Conservation (phyloP, 2,797 vertebrate species). For the Melopsittacus undulatus region DNA sequence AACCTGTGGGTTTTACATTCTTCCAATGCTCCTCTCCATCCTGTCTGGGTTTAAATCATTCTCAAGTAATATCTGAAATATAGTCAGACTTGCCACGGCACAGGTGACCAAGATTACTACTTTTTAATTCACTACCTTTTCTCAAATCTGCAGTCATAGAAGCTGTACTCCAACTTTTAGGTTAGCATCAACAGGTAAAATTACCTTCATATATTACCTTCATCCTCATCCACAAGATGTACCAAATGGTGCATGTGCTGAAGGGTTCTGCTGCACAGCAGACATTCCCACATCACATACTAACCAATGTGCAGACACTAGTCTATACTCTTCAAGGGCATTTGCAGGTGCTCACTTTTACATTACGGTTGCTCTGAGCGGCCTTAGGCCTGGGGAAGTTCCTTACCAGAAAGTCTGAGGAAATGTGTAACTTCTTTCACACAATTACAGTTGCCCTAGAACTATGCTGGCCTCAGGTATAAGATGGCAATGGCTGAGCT, state of each 20-base stretch:
- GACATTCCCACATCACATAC: neutral
- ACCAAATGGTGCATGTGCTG: neutral
- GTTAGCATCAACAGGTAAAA: neutral
- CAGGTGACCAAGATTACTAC: neutral
- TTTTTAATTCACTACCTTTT: neutral
- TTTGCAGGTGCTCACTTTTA: neutral
- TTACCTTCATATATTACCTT: neutral
- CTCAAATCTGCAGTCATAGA: neutral
- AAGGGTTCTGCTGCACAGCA: neutral
- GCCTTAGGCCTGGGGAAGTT: neutral
- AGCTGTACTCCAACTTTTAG: neutral
- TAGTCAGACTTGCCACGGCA: neutral
- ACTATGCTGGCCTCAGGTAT: neutral
- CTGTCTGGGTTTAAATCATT: neutral
- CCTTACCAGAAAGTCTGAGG: neutral
- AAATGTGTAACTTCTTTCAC: neutral
- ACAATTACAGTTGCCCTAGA: neutral
- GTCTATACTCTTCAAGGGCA: neutral
- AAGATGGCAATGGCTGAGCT: neutral
- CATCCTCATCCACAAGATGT: neutral
- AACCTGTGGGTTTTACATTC: neutral
- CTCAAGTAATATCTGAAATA: neutral
- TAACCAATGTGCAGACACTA: rapidly evolving
- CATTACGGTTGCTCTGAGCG: neutral
- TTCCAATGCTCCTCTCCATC: neutral